Conservation (phyloP, 2,113 vertebrate genomes). For the Coptodon rendalli region DNA sequence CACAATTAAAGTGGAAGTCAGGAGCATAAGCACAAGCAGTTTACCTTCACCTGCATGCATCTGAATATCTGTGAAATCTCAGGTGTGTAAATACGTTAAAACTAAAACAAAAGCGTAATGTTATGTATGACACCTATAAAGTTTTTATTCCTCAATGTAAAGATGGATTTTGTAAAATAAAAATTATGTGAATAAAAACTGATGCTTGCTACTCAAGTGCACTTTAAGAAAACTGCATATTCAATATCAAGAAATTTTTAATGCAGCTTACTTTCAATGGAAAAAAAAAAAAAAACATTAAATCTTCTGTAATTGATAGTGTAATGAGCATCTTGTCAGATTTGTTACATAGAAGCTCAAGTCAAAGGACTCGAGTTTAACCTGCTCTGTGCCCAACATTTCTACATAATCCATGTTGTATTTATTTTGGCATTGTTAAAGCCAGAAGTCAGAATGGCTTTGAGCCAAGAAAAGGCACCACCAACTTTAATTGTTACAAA, state of each 20-base stretch:
- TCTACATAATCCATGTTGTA: neutral
- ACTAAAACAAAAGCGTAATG: neutral
- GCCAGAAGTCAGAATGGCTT: neutral
- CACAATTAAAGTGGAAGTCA: neutral
- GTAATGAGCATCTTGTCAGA: neutral
- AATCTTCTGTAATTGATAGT: neutral
- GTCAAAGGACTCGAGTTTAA: neutral
- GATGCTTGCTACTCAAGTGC: neutral
- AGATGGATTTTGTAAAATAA: accelerated
- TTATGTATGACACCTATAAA: neutral
- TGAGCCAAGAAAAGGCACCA: neutral
- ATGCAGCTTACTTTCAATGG: neutral
- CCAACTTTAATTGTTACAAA: neutral
- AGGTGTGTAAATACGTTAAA: neutral
- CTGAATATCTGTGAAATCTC: neutral
- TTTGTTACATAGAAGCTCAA: neutral
- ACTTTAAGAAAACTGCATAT: neutral
- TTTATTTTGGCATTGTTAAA: neutral
- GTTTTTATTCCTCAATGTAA: neutral
- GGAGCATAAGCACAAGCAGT: neutral
- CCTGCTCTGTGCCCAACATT: neutral
- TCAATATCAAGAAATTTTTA: neutral
- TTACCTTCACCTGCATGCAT: neutral
- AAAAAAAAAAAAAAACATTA: accelerated
- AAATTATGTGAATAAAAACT: neutral